Evolutionary conservation across 2,797 vertebrate genomes (phyloP), one percentile per base, ranked within the genome.

Genomic region (Falco novaeseelandiae): DNA sequence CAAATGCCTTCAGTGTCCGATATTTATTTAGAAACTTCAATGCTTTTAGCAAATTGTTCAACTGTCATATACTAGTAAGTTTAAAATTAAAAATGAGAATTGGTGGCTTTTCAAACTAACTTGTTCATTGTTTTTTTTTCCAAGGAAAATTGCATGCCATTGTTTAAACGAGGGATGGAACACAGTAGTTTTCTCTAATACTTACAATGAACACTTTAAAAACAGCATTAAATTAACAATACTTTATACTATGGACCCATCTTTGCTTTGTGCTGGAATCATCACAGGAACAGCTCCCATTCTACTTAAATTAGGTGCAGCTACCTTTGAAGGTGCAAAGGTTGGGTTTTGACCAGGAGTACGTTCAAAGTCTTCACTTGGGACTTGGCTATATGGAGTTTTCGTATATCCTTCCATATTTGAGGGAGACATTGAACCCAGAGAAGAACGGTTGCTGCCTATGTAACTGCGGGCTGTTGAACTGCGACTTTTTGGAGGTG

Each of bases 371-470:
- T 99, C 99, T 93, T 99, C 99, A 2, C 98, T 98, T 38, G 99
- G 99, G 42, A 99, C 99, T 96, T 99, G 99, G 97, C 99, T 99
- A 30, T 99, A 99, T 38, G 99, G 99, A 62, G 99, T 95, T 96
- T 98, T 99, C 94, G 98, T 95, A 85, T 99, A 99, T 17, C 99
- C 99, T 49, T 99, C 99, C 97, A 99, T 98, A 97, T 99, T 99
- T 91, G 99, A 99, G 27, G 99, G 99, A 6, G 99, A 99, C 99
- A 99, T 99, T 71, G 99, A 99, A 92, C 99, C 99, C 93, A 99
- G 97, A 34, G 99, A 99, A 17, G 99, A 99, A 88, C 99, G 99
- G 97, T 99, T 99, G 97, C 99, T 99, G 96, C 99, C 99, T 6
- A 99, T 98, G 98, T 99, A 99, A 98, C 99, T 99, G 93, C 99